Evolutionary conservation across 53 echinoderm and acorn worm genomes (phyloP).

Genomic region (Arbacia lixula): DNA sequence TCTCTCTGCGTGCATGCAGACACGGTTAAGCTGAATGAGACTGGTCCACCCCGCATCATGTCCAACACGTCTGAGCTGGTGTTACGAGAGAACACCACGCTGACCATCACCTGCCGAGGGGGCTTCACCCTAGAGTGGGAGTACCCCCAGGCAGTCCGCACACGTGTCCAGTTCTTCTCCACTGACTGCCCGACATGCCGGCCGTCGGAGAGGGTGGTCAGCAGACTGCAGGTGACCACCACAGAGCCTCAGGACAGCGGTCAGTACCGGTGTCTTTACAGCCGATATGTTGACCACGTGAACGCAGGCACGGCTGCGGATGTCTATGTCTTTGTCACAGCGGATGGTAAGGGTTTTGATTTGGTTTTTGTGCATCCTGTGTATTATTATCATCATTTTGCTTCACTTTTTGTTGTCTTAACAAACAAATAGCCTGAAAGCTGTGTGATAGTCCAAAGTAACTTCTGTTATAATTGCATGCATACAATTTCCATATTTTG

Average conservation of each 20-base stretch:
- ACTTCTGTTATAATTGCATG: no score
- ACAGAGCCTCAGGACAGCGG: conserved; percentile 71
- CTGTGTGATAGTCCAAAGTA: no score
- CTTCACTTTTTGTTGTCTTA: no score
- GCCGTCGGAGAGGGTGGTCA: conserved; percentile 44
- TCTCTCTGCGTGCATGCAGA: no score
- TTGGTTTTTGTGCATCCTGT: no score
- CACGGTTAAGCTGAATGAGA: background rate
- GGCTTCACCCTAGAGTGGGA: conserved; percentile 80
- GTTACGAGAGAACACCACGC: conserved; percentile 52
- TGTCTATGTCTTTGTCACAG: conserved; percentile 68
- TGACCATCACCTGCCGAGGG: conserved; percentile 71
- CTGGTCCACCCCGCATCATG: conserved; percentile 21
- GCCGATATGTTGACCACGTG: conserved; percentile 75
- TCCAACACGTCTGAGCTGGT: conserved; percentile 28
- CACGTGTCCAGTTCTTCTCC: conserved; percentile 55
- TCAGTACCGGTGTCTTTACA: conserved; percentile 78
- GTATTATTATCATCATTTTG: no score
- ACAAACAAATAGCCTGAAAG: no score
- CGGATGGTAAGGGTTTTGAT: conserved; percentile 62
- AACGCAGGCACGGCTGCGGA: conserved; percentile 70
- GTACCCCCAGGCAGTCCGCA: conserved; percentile 69
- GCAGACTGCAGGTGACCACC: conserved; percentile 59
- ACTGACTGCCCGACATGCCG: conserved; percentile 69
- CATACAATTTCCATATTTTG: no score